Evolutionary conservation across 2,888 invertebrate genomes (phyloP).

Genomic region (Hermaeophaga mercurialis): DNA sequence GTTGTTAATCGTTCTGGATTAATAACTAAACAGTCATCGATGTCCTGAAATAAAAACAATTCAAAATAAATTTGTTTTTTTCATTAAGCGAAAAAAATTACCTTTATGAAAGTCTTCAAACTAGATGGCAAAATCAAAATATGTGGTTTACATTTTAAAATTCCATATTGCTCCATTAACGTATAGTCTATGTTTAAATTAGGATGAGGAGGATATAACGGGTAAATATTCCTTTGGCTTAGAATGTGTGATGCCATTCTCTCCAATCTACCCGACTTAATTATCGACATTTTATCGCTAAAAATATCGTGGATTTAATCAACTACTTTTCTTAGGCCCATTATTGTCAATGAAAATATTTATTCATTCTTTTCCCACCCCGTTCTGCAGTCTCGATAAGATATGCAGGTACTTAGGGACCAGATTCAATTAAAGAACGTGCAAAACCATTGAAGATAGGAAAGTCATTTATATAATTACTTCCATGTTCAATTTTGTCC

Average conservation of each 20-base stretch:
- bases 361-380: no score
- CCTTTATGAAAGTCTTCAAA: slow-evolving; percentile 81
- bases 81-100: slow-evolving; percentile 50
- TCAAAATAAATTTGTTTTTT: not conserved
- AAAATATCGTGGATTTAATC: no score
- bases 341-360: no score
- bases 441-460: no score
- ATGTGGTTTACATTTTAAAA: slow-evolving; percentile 77
- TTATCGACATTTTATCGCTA: slow-evolving; percentile 35
- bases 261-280: slow-evolving; percentile 69
- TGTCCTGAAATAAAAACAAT: slow-evolving; percentile 67
- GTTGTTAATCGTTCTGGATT: slow-evolving; percentile 87
- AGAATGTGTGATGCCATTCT: slow-evolving; percentile 77
- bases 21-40: slow-evolving; percentile 77
- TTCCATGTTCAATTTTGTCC: no score
- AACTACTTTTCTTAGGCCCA: no score
- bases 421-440: no score
- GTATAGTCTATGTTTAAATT: slow-evolving; percentile 72
- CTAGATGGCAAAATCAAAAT: slow-evolving; percentile 84
- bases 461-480: no score
- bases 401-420: no score
- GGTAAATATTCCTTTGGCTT: slow-evolving; percentile 80
- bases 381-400: no score
- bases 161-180: slow-evolving; percentile 73
- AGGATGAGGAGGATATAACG: slow-evolving; percentile 75